Conservation (phyloP, 2,113 vertebrate genomes). For the Dendrocopos noguchii region DNA sequence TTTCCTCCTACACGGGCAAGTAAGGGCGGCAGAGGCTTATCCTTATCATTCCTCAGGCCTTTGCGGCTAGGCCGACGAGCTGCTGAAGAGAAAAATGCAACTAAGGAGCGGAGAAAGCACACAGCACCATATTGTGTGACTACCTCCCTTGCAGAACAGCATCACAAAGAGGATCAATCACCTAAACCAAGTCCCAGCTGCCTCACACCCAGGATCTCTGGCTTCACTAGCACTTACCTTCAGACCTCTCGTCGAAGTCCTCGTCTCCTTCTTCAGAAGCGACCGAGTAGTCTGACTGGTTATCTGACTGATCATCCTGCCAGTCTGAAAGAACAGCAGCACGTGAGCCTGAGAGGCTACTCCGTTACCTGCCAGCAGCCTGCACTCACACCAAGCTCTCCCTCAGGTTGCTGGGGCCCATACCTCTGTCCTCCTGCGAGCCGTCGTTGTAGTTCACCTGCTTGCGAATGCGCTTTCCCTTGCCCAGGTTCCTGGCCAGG, state of each 20-base stretch:
- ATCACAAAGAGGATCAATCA: accelerated
- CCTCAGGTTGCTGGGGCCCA: constrained; percentile 70
- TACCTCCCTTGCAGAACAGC: neutral
- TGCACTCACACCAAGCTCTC: neutral
- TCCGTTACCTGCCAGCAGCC: constrained; percentile 36
- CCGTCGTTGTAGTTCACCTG: constrained; percentile 99
- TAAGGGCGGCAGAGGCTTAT: constrained; percentile 95
- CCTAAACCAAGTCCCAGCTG: neutral
- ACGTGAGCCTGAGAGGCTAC: constrained; percentile 75
- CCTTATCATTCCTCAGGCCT: constrained; percentile 95
- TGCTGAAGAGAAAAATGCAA: constrained; percentile 73
- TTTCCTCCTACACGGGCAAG: constrained; percentile 97
- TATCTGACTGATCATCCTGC: constrained; percentile 99
- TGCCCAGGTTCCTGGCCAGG: constrained; percentile 95
- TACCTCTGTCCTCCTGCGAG: constrained; percentile 98
- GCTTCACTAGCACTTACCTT: constrained; percentile 80
- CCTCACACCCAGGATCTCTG: neutral
- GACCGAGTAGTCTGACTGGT: constrained; percentile 98
- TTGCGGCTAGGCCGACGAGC: constrained; percentile 92
- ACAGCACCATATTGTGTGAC: neutral
- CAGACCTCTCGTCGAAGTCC: constrained; percentile 95
- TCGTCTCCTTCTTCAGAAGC: constrained; percentile 97
- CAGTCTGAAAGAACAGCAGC: constrained; percentile 84
- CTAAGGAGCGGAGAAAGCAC: neutral
- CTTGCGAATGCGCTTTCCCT: constrained; percentile 98